phyloP scores from a whole-genome alignment of 1,140 invertebrate species.

The Drosophila novamexicana region DNA sequence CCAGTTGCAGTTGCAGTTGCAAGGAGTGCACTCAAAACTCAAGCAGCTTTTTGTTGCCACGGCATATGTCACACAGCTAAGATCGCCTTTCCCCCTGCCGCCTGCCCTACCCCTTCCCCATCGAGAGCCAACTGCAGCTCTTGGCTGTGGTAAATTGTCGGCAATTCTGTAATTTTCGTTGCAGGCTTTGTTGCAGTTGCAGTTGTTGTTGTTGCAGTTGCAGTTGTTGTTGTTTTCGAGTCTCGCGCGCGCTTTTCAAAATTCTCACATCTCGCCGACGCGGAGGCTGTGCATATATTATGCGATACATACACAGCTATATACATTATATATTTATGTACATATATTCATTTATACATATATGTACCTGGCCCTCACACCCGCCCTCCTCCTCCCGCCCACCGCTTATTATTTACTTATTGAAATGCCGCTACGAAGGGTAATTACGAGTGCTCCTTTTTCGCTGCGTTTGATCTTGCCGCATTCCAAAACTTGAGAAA shows the following conservation, averaged over 20 bases:
- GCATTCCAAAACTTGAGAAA: slow-evolving; percentile 30
- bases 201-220: slow-evolving; percentile 29
- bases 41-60: slow-evolving; percentile 42
- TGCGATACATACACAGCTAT: neutral
- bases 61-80: slow-evolving; percentile 46
- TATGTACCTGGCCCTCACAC: neutral
- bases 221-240: slow-evolving; percentile 14
- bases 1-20: slow-evolving; percentile 49
- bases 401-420: slow-evolving; percentile 30
- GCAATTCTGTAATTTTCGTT: slow-evolving; percentile 74
- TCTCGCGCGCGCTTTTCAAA: slow-evolving; percentile 19
- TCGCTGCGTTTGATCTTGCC: slow-evolving; percentile 37
- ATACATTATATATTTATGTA: slow-evolving; percentile 12
- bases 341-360: slow-evolving; percentile 8
- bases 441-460: slow-evolving; percentile 53
- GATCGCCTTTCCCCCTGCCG: neutral
- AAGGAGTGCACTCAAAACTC: slow-evolving; percentile 66
- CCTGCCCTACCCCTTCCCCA: neutral
- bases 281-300: slow-evolving; percentile 29
- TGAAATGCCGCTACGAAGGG: slow-evolving; percentile 43
- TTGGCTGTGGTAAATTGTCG: slow-evolving; percentile 57
- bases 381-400: neutral
- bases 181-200: slow-evolving; percentile 56
- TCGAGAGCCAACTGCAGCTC: neutral
- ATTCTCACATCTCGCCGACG: slow-evolving; percentile 75